These are phyloP conservation scores for Ailurus styani DNA, from an alignment of 2,113 vertebrate genomes.

Conservation along the genomic window DNA sequence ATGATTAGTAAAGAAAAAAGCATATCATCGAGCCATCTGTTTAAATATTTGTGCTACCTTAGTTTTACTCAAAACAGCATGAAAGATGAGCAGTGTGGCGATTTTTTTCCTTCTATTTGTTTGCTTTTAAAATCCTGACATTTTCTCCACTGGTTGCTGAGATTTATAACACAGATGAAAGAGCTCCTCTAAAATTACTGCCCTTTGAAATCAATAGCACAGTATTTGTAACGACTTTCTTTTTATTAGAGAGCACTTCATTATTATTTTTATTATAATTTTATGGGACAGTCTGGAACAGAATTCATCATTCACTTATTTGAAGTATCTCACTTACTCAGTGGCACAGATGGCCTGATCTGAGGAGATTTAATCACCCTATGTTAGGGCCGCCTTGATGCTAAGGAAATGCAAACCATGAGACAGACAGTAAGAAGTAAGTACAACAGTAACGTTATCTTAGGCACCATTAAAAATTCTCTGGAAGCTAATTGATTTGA, in stretches of 20 bases:
- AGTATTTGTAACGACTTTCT: slow-evolving; percentile 75
- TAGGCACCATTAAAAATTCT: neutral
- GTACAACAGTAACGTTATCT: neutral
- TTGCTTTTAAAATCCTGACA: slow-evolving; percentile 74
- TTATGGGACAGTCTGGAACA: slow-evolving; percentile 68
- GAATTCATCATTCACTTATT: slow-evolving; percentile 72
- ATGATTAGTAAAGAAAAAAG: slow-evolving; percentile 77
- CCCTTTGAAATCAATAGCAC: slow-evolving; percentile 75
- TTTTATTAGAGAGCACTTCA: slow-evolving; percentile 74
- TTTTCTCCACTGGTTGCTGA: slow-evolving; percentile 69
- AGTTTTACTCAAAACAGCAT: slow-evolving; percentile 73
- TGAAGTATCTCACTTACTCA: slow-evolving; percentile 65
- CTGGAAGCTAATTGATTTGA: neutral
- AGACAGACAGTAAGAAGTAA: neutral
- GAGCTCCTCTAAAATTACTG: slow-evolving; percentile 70
- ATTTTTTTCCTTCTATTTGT: slow-evolving; percentile 66
- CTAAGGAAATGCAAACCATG: slow-evolving; percentile 6
- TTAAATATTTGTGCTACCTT: slow-evolving; percentile 77
- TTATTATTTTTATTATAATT: slow-evolving; percentile 79
- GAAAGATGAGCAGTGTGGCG: slow-evolving; percentile 29
- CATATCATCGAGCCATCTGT: slow-evolving; percentile 72
- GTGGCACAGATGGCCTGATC: slow-evolving; percentile 27
- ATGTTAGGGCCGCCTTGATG: neutral
- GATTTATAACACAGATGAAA: slow-evolving; percentile 75
- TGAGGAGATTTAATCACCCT: slow-evolving; percentile 50